Percentiles rank a stretch among this genome's conserved stretches.
phyloP scores from a whole-genome alignment of 1,140 invertebrate species.

The Grapholita molesta region DNA sequence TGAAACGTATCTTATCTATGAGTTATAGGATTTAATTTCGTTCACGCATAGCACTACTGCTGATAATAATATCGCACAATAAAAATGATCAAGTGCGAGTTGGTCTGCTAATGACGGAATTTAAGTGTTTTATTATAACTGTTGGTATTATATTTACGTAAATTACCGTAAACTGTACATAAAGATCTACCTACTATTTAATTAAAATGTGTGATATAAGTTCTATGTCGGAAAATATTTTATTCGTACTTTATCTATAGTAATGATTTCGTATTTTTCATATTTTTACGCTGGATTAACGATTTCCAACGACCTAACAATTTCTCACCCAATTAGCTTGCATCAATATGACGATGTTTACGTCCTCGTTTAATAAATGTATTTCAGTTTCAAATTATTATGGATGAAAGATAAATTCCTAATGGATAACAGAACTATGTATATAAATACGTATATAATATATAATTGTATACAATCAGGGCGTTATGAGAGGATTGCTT shows the following conservation, averaged over 20 bases:
- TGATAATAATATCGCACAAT: slow-evolving; percentile 16
- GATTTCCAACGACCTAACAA: neutral
- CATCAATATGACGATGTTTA: neutral
- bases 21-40: neutral
- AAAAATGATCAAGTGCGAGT: slow-evolving; percentile 8
- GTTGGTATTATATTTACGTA: neutral
- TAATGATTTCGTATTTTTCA: neutral
- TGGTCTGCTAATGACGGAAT: neutral
- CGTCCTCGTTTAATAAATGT: neutral
- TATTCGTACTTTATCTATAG: neutral
- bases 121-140: neutral
- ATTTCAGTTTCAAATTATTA: neutral
- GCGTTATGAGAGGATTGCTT: slow-evolving; percentile 34
- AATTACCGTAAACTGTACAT: neutral
- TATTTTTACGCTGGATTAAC: neutral
- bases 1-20: slow-evolving; percentile 21
- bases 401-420: slow-evolving; percentile 30
- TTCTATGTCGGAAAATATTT: neutral
- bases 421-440: slow-evolving; percentile 19
- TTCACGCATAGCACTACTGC: neutral
- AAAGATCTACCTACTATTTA: too few species aligned
- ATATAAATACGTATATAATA: too few species aligned
- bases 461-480: slow-evolving; percentile 34
- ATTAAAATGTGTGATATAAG: neutral
- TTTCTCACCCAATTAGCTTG: neutral